Evolutionary conservation across 1,140 invertebrate genomes (phyloP).

Genomic region (Drosophila watanabei): DNA sequence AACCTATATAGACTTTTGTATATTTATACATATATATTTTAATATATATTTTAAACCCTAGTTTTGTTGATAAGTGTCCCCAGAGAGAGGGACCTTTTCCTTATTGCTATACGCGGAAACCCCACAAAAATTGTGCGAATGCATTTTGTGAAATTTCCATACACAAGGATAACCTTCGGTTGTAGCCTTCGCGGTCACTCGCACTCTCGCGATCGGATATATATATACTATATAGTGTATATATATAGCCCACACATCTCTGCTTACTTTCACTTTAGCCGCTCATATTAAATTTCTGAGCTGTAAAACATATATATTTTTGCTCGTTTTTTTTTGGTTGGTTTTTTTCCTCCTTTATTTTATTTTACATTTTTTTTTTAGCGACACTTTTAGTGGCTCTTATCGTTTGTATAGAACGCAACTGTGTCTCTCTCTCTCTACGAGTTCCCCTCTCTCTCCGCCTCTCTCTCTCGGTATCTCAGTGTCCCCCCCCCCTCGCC

Average conservation of each 20-base stretch:
- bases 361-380: conserved; percentile 78
- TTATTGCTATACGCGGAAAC: conserved; percentile 68
- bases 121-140: conserved; percentile 76
- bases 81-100: conserved; percentile 30
- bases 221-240: not conserved
- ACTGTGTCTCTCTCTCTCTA: conserved; percentile 32
- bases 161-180: conserved; percentile 80
- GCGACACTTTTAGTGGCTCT: conserved; percentile 57
- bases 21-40: not conserved
- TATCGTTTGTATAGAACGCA: conserved; percentile 54
- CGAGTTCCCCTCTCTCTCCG: too few species aligned
- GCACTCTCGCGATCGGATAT: conserved; percentile 12
- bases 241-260: conserved; percentile 41
- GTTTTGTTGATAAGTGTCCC: conserved; percentile 37
- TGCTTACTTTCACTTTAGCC: conserved; percentile 79
- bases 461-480: conserved; percentile 11
- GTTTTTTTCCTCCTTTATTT: conserved; percentile 39
- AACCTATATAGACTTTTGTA: not conserved
- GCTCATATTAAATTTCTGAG: conserved; percentile 81
- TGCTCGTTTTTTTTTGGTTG: conserved; percentile 57
- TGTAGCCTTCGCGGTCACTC: conserved; percentile 75
- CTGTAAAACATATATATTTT: conserved; percentile 80
- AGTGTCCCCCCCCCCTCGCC: not conserved
- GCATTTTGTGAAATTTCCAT: conserved; percentile 80
- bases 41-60: not conserved